Base-by-base conservation (phyloP, 2,113 vertebrate species). In the Tachycineta bicolor region DNA sequence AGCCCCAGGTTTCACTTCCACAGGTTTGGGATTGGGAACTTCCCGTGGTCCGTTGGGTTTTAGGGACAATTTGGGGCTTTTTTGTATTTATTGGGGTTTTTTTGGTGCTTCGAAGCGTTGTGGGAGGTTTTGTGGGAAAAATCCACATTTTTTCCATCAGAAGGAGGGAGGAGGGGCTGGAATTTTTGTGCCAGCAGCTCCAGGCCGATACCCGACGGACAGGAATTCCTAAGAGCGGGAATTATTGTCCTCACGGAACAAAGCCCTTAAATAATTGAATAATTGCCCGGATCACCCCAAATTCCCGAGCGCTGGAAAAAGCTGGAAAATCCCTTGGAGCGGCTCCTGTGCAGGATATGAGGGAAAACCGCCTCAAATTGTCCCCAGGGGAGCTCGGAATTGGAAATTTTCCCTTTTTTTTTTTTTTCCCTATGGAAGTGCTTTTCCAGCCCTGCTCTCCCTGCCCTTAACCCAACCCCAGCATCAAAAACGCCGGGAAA, bases 391-490 rank as follows among this genome's bases (percentile, higher is more conserved):
- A n/a, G 43, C 29, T 59, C 4, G 8, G 17, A 60, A 50, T 11
- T 0, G 3, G 34, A 11, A n/a, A n/a, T 34, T 7, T 5, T 4
- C 3, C 43, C 33, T 9, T 0, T 29, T 26, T 53, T 31, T 43
- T 65, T 55, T 43, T 34, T 6, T 15, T n/a, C n/a, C n/a, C n/a
- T n/a, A 10, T 0, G 14, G 41, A 17, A 49, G 59, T 1, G 4
- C 0, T 41, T 69, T 49, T 13, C 63, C 77, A 47, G 20, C 62
- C 33, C 20, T 2, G 10, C 12, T 33, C 11, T 39, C 33, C 41
- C 14, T n/a, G 10, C 21, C 73, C 11, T 19, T 6, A 39, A n/a
- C 53, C 64, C 52, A 17, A 33, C 10, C n/a, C 63, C 52, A 12
- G 14, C 49, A 11, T 20, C 0, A 0, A 25, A 47, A 28, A 23